Percentiles rank a stretch among this genome's conserved stretches.
These are phyloP conservation scores for Struthio camelus DNA, from an alignment of 2,113 vertebrate species.

Conservation along the genomic window DNA sequence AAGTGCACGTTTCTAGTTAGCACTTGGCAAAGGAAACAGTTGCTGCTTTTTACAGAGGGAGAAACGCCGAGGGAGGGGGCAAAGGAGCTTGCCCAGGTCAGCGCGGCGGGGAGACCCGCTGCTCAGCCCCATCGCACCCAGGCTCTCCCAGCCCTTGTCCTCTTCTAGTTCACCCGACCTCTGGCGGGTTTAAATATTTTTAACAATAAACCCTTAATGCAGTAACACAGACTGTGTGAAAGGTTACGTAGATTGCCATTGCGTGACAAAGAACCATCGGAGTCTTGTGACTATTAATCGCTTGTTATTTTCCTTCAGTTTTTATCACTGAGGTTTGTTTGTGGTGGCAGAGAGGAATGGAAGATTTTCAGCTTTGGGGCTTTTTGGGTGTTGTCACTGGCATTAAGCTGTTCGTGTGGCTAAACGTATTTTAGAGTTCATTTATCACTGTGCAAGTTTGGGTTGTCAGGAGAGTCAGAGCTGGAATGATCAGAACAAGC, in stretches of 20 bases:
- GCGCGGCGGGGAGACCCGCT: neutral
- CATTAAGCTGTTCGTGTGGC: neutral
- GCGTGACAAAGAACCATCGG: accelerated
- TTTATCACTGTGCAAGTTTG: accelerated
- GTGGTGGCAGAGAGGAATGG: neutral
- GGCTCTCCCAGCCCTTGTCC: neutral
- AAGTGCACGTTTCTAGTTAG: neutral
- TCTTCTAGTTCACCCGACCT: neutral
- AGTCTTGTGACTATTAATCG: neutral
- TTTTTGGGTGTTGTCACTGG: neutral
- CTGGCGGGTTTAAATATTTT: neutral
- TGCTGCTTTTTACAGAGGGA: neutral
- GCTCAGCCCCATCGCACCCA: neutral
- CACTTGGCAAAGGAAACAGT: neutral
- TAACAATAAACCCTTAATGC: neutral
- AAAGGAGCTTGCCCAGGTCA: neutral
- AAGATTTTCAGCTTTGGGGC: neutral
- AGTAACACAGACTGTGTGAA: neutral
- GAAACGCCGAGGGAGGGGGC: neutral
- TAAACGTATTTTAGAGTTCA: neutral
- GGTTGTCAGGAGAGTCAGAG: neutral
- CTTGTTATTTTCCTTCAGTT: neutral
- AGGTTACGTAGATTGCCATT: neutral
- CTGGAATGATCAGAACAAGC: neutral
- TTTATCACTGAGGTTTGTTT: neutral